These are phyloP conservation scores for Larimichthys polyactis DNA, from an alignment of 2,113 vertebrate species.

Conservation along the genomic window DNA sequence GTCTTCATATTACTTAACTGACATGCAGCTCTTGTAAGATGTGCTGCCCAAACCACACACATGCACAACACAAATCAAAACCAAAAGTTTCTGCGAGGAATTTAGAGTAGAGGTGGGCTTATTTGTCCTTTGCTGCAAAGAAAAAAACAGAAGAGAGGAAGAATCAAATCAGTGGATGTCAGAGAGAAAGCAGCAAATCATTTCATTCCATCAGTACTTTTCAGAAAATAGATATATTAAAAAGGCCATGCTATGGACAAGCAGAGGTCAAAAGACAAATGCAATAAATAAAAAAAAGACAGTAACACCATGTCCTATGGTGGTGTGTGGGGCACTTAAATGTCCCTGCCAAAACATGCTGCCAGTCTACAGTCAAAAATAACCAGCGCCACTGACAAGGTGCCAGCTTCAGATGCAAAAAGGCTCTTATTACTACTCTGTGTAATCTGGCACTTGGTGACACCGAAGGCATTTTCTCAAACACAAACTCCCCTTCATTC, in stretches of 20 bases:
- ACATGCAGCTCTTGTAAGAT: constrained; percentile 93
- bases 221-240: constrained; percentile 25
- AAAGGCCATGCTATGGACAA: constrained; percentile 48
- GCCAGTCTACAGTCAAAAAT: constrained; percentile 44
- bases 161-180: constrained; percentile 67
- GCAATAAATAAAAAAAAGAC: background rate
- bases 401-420: constrained; percentile 15
- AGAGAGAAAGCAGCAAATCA: constrained; percentile 23
- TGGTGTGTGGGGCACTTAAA: constrained; percentile 31
- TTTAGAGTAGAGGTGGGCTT: constrained; percentile 85
- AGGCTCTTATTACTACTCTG: constrained; percentile 30
- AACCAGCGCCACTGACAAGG: constrained; percentile 12
- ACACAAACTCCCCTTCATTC: background rate
- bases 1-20: constrained; percentile 81
- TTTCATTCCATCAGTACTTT: constrained; percentile 8
- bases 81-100: constrained; percentile 88
- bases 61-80: constrained; percentile 95
- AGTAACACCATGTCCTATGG: constrained; percentile 22
- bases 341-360: constrained; percentile 32
- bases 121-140: constrained; percentile 94
- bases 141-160: constrained; percentile 76
- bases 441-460: constrained; percentile 63
- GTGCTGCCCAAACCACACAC: constrained; percentile 92
- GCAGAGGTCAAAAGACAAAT: constrained; percentile 25
- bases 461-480: constrained; percentile 50